Evolutionary conservation across 1,140 invertebrate genomes (phyloP).

Genomic region (Akabosia matsudoensis): DNA sequence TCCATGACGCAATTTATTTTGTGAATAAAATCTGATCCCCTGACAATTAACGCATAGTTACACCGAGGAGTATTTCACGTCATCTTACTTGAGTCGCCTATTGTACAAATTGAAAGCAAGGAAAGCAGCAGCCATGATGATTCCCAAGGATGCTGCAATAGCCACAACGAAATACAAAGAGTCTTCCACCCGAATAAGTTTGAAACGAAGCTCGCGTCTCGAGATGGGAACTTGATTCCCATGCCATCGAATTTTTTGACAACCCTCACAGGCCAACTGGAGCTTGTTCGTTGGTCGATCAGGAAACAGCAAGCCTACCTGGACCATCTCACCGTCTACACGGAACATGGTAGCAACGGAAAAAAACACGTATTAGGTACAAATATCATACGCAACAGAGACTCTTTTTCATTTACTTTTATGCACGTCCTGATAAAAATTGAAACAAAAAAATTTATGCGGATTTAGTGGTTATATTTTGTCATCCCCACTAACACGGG

Average conservation of each 20-base stretch:
- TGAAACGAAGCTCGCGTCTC: conserved; percentile 65
- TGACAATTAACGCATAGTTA: too few species aligned
- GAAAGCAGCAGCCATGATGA: conserved; percentile 72
- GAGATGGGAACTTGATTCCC: conserved; percentile 73
- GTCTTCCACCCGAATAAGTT: conserved; percentile 70
- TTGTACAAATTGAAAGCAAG: conserved; percentile 83
- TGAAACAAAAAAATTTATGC: too few species aligned
- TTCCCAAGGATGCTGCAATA: conserved; percentile 68
- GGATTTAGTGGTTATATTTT: too few species aligned
- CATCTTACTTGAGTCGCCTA: conserved; percentile 73
- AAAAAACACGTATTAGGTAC: too few species aligned
- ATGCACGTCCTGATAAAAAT: too few species aligned
- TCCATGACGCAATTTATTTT: too few species aligned
- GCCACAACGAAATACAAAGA: conserved; percentile 68
- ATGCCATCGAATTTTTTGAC: conserved; percentile 68
- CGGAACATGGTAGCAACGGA: too few species aligned
- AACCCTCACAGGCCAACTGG: conserved; percentile 59
- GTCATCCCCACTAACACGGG: too few species aligned
- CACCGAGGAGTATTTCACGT: too few species aligned
- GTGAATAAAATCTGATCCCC: too few species aligned
- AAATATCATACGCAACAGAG: too few species aligned
- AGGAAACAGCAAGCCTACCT: conserved; percentile 73
- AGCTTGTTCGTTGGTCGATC: conserved; percentile 57
- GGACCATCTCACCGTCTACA: conserved; percentile 63
- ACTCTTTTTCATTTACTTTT: too few species aligned